Evolutionary conservation across 2,888 invertebrate species (phyloP).

Genomic region (Stomorhina lunata): DNA sequence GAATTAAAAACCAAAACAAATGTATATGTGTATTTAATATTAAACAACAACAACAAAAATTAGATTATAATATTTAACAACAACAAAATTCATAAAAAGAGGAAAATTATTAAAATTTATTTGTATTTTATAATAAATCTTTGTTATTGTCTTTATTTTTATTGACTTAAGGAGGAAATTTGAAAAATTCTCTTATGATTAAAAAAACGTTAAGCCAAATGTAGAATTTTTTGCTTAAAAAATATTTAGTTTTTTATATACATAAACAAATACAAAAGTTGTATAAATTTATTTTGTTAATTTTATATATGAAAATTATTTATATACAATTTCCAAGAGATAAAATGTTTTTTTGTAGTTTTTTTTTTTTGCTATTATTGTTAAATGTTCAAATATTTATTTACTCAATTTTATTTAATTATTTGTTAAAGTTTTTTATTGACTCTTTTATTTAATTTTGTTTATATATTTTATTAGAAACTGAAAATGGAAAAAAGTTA

Average conservation of each 20-base stretch:
- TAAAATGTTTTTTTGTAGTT: not conserved
- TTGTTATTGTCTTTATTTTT: slow-evolving; percentile 23
- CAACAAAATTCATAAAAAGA: slow-evolving; percentile 12
- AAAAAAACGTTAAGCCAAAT: no score
- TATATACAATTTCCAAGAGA: not conserved
- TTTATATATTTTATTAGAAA: slow-evolving; percentile 32
- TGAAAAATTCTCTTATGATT: not conserved
- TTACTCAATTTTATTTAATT: slow-evolving; percentile 1
- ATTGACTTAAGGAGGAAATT: not conserved
- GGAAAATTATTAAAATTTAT: slow-evolving; percentile 10
- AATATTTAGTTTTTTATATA: slow-evolving; percentile 28
- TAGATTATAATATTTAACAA: not conserved
- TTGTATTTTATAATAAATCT: slow-evolving; percentile 29
- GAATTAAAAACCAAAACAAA: slow-evolving; percentile 14
- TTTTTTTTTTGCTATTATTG: slow-evolving; percentile 16
- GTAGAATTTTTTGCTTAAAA: not conserved
- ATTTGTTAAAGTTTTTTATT: slow-evolving; percentile 35
- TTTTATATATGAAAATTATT: not conserved
- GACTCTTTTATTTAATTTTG: slow-evolving; percentile 15
- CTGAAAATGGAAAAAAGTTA: not conserved
- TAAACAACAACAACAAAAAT: not conserved
- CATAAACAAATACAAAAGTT: slow-evolving; percentile 23
- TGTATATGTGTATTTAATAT: slow-evolving; percentile 46
- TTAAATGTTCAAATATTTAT: slow-evolving; percentile 3
- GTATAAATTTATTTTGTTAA: slow-evolving; percentile 21